Base-by-base conservation (phyloP, 2,888 invertebrate species). In the Geotrupes spiniger region DNA sequence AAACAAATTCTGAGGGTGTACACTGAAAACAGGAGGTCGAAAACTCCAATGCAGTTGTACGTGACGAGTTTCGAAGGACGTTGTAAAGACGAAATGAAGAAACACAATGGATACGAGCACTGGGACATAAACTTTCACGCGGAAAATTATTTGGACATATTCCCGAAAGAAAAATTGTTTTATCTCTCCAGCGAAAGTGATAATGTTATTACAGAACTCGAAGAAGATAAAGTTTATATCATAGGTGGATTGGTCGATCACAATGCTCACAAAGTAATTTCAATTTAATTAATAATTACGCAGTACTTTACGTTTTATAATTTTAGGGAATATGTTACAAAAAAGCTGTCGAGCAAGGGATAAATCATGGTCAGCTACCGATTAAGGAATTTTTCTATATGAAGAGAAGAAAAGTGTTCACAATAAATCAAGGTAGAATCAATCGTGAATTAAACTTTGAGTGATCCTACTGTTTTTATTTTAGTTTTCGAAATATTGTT, bases 221-320 rank as follows among this genome's bases (percentile, higher is more conserved):
- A 90, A 59, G 81, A 87, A 14, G 80, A 85, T 53, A 87, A 87
- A 66, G 81, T 86, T 36, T 99, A 98, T 66, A 84, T 99, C 40
- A 97, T 99, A 69, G 99, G 99, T 29, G 99, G 97, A 16, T 76
- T 99, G 36, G 95, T 99, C 0, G 99, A 99, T 75, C 98, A 99
- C 69, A 99, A 99, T 75, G 82, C 87, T 60, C 89, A 95, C 59
- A 98, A 97, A 79, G 90, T 84, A 69, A 60, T 54, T 37, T 14
- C 14, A 11, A 4, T 25, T 38, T n/a, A 16, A n/a, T 4, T 38
- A 4, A 2, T 9, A 15, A 3, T 21, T 25, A 11, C 11, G 37
- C n/a, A 29, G 29, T 15, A 37, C 10, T 37, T 37, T 37, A 14
- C 37, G n/a, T 3, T 33, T 33, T 33, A 33, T 6, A 10, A 27